These are phyloP conservation scores for Agrotis clavis DNA, from an alignment of 2,888 invertebrate species.

Conservation along the genomic window DNA sequence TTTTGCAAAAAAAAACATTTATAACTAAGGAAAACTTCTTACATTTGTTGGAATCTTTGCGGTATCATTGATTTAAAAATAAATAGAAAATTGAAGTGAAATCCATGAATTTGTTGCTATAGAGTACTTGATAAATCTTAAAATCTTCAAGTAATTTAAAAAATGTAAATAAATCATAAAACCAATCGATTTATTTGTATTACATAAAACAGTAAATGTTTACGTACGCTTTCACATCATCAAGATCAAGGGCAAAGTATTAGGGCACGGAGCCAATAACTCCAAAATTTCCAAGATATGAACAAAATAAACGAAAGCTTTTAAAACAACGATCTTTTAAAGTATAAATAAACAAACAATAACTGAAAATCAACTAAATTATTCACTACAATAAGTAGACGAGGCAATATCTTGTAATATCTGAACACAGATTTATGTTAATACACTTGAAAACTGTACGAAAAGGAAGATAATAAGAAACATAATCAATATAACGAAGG, in stretches of 20 bases:
- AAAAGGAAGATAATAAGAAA: background rate
- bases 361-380: conserved; percentile 8
- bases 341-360: conserved; percentile 52
- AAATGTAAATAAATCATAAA: conserved; percentile 23
- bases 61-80: too few relatives aligned
- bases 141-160: too few relatives aligned
- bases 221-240: conserved; percentile 66
- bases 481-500: conserved; percentile 32
- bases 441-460: background rate
- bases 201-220: conserved; percentile 58
- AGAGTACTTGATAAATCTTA: background rate
- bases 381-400: background rate
- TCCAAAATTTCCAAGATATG: conserved; percentile 64
- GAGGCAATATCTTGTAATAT: background rate
- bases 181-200: conserved; percentile 39
- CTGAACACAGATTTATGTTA: conserved; percentile 2
- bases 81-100: background rate
- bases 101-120: background rate
- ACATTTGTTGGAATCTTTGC: too few relatives aligned
- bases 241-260: conserved; percentile 68
- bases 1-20: background rate
- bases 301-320: conserved; percentile 59
- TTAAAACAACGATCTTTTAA: conserved; percentile 26
- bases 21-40: background rate
- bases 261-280: conserved; percentile 69